Percentiles rank a stretch among this genome's conserved stretches.
These are phyloP conservation scores for Astyanax mexicanus DNA, from an alignment of 2,797 vertebrate genomes.

Conservation along the genomic window DNA sequence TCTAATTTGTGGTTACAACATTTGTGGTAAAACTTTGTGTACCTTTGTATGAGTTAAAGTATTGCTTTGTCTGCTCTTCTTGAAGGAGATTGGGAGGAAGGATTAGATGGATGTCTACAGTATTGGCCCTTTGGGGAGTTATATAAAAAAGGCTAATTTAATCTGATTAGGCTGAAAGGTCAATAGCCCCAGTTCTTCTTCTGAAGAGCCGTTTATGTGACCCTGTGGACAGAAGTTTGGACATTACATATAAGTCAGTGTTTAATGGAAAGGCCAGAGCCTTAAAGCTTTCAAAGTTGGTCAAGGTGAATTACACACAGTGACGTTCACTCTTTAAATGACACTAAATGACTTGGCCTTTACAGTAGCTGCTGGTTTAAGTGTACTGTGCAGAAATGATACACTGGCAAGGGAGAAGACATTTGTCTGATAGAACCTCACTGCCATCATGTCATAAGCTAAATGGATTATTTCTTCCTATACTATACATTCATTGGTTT, in stretches of 20 bases:
- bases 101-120: too few relatives aligned
- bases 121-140: not conserved
- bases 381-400: too few relatives aligned
- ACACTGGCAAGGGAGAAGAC: too few relatives aligned
- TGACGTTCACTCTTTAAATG: not conserved
- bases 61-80: too few relatives aligned
- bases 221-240: not conserved
- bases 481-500: too few relatives aligned
- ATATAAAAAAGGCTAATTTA: not conserved
- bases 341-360: not conserved
- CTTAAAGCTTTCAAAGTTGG: not conserved
- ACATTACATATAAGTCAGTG: not conserved
- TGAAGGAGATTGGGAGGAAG: too few relatives aligned
- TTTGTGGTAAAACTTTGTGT: too few relatives aligned
- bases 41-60: too few relatives aligned
- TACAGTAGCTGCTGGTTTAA: not conserved
- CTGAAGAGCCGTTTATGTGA: not conserved
- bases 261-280: not conserved
- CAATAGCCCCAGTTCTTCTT: not conserved
- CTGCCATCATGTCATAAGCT: too few relatives aligned
- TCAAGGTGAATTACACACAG: not conserved
- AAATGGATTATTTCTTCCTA: too few relatives aligned
- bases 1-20: too few relatives aligned
- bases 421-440: too few relatives aligned
- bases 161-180: not conserved